Evolutionary conservation across 2,888 invertebrate species (phyloP).

Genomic region (Troides aeacus): DNA sequence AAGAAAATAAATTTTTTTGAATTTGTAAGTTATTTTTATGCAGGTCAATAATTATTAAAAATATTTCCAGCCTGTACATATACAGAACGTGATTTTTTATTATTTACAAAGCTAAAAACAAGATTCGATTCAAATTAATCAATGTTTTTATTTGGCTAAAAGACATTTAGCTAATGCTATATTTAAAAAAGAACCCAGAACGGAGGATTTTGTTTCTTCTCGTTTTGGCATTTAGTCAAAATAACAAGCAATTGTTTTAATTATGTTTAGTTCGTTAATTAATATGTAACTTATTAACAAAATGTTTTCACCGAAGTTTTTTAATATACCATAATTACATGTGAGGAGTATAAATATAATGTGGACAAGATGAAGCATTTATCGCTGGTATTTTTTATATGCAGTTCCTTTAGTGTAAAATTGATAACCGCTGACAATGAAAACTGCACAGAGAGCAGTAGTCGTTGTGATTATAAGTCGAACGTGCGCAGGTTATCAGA

Average conservation of each 20-base stretch:
- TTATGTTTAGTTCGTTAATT: conserved; percentile 11
- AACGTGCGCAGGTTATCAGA: conserved; percentile 62
- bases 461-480: conserved; percentile 62
- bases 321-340: conserved; percentile 32
- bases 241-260: conserved; percentile 4
- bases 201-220: neutral
- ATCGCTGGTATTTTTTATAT: conserved; percentile 61
- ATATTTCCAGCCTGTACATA: too few species aligned
- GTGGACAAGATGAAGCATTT: conserved; percentile 66
- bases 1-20: too few species aligned
- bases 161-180: neutral
- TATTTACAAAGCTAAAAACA: too few species aligned
- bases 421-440: conserved; percentile 58
- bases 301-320: neutral
- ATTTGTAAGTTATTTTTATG: too few species aligned
- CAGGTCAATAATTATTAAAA: too few species aligned
- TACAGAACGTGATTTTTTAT: too few species aligned
- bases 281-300: conserved; percentile 13
- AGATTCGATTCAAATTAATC: too few species aligned
- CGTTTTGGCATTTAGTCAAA: conserved; percentile 9
- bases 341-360: conserved; percentile 31
- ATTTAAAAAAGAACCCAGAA: neutral
- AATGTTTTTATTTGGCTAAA: neutral
- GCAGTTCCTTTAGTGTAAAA: conserved; percentile 46
- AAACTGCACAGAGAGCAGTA: conserved; percentile 61